A percentile compares a stretch with the other conserved stretches of the same genome.
These are phyloP conservation scores for Catamblyrhynchus diadema DNA, from an alignment of 2,797 vertebrate species.

Conservation along the genomic window DNA sequence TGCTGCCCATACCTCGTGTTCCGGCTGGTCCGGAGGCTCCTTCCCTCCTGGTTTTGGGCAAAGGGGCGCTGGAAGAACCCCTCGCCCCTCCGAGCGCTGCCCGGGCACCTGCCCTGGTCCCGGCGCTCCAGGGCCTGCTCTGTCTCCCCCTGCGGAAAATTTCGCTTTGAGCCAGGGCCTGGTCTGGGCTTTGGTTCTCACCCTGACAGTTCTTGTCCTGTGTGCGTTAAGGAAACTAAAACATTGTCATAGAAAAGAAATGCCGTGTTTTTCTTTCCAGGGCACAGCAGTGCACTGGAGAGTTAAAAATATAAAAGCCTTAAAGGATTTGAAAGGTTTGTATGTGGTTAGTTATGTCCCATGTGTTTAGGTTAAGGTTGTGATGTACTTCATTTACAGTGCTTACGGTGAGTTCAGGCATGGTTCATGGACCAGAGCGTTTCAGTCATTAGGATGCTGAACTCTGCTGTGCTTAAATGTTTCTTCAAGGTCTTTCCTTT, in stretches of 20 bases:
- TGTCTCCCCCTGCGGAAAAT: neutral
- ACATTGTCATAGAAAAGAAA: fast-evolving
- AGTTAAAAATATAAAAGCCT: neutral
- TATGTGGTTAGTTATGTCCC: fast-evolving
- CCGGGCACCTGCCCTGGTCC: neutral
- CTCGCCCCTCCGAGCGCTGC: neutral
- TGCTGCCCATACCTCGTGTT: fast-evolving
- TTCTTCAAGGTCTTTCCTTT: neutral
- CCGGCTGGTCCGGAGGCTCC: neutral
- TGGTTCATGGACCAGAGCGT: fast-evolving
- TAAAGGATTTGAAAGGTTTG: neutral
- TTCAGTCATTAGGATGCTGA: neutral
- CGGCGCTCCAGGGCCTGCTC: neutral
- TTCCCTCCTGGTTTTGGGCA: neutral
- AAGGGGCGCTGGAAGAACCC: neutral
- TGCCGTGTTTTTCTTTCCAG: fast-evolving
- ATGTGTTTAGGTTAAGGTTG: neutral
- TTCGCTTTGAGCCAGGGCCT: neutral
- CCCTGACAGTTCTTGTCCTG: neutral
- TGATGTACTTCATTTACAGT: neutral
- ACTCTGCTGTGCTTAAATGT: neutral
- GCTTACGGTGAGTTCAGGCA: neutral
- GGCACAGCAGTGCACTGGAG: neutral
- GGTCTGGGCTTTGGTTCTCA: neutral
- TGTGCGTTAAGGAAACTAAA: neutral